Base-by-base conservation (phyloP, 2,888 invertebrate species). In the Eremobia ochroleuca region DNA sequence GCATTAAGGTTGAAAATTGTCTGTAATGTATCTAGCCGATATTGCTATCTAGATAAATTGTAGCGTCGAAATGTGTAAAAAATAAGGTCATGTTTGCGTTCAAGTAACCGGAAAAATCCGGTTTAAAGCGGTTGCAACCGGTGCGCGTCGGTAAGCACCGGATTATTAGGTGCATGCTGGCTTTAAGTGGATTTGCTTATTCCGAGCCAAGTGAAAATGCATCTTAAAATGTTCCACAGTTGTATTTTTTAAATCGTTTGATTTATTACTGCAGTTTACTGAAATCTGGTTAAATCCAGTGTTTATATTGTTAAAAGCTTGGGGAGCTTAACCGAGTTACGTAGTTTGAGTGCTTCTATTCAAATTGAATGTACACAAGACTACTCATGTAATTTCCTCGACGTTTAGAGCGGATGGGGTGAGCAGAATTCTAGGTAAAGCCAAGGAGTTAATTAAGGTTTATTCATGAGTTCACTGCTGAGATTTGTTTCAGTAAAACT, bases 131-230 rank as follows among this genome's bases (percentile, higher is more conserved):
- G 87, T 79, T 85, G 86, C 81, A 86, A 73, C 79, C 70, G 79
- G 84, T 75, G 79, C 62, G 76, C 59, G 82, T 73, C 62, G 73
- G 84, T 91, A 89, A 91, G 81, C 85, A 55, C 73, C 31, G 85
- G 91, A 91, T 91, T 92, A 91, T 88, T 87, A 89, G 87, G 81
- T 88, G 87, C 84, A 88, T 77, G 77, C 81, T 76, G 78, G 77
- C 59, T 87, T 80, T 83, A 83, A 83, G 66, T 73, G 84, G 85
- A 86, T 90, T 88, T 81, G 71, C 76, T 87, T 84, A 85, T 77
- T 75, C 55, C 49, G 46, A 68, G 59, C 70, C 46, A 79, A 77
- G 87, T 70, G 79, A 70, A 82, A 84, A 87, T 79, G 71, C 79
- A 55, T 77, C 82, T 84, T 82, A 77, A 79, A 85, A 83, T 81